Evolutionary conservation across 2,888 invertebrate genomes (phyloP).

Genomic region (Diadegma fenestrale): DNA sequence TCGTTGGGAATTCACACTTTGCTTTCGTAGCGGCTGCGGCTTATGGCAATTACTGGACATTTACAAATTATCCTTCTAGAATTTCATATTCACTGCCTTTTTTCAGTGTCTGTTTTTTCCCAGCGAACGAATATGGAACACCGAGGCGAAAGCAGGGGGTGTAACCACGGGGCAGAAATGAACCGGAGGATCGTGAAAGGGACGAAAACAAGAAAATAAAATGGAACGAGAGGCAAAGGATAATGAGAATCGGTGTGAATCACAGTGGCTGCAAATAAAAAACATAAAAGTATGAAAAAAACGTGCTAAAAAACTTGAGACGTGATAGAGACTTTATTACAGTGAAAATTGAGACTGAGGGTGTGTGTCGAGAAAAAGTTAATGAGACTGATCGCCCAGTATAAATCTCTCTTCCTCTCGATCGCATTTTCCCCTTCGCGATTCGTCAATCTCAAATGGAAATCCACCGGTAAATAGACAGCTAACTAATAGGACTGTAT

Average conservation of each 20-base stretch:
- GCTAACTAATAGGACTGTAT: constrained; percentile 46
- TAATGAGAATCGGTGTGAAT: constrained; percentile 66
- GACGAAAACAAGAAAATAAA: constrained; percentile 11
- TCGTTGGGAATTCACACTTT: constrained; percentile 12
- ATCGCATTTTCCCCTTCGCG: background rate
- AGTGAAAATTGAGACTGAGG: constrained; percentile 31
- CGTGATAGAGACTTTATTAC: constrained; percentile 63
- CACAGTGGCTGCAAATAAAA: background rate
- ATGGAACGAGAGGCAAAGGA: constrained; percentile 44
- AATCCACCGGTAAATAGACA: constrained; percentile 27
- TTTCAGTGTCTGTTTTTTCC: constrained; percentile 20
- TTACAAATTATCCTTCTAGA: constrained; percentile 52
- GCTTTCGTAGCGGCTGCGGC: constrained; percentile 48
- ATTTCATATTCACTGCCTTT: background rate
- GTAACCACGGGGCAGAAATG: background rate
- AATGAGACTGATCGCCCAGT: constrained; percentile 61
- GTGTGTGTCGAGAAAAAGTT: constrained; percentile 33
- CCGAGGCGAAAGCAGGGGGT: background rate
- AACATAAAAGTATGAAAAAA: background rate
- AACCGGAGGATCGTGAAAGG: constrained; percentile 31
- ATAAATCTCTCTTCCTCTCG: constrained; percentile 39
- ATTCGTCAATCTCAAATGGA: constrained; percentile 38
- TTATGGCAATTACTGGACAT: constrained; percentile 63
- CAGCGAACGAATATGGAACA: constrained; percentile 5
- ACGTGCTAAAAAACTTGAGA: constrained; percentile 19